phyloP scores from a whole-genome alignment of 2,888 invertebrate species.

The Agriopis marginaria region DNA sequence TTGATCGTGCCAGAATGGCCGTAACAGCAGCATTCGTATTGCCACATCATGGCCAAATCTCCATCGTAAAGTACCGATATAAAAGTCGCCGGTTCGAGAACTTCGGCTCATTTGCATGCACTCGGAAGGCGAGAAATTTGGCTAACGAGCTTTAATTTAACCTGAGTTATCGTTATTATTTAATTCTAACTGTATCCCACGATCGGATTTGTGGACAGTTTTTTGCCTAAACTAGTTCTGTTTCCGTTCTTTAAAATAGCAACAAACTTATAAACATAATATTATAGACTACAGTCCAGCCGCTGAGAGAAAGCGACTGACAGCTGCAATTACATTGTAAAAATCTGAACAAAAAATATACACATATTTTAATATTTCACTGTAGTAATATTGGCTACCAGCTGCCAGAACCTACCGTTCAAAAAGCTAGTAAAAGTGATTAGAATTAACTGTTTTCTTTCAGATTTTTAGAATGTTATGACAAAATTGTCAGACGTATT shows the following conservation, averaged over 20 bases:
- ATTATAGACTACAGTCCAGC: too few species aligned
- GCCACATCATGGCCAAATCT: constrained; percentile 20
- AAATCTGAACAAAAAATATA: too few species aligned
- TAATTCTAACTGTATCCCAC: constrained; percentile 24
- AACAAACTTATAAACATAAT: too few species aligned
- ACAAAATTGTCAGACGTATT: too few species aligned
- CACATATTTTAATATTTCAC: too few species aligned
- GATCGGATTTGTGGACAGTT: background rate
- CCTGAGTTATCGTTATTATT: constrained; percentile 32
- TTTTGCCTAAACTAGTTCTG: background rate
- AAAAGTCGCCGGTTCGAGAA: constrained; percentile 28
- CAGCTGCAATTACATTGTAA: too few species aligned
- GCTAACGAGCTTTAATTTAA: constrained; percentile 52
- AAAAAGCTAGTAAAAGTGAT: too few species aligned
- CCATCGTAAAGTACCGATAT: constrained; percentile 41
- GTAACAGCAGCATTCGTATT: constrained; percentile 8
- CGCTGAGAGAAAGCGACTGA: too few species aligned
- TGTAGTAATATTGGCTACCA: too few species aligned
- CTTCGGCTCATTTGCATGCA: constrained; percentile 45
- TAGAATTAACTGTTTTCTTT: too few species aligned
- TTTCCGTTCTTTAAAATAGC: background rate
- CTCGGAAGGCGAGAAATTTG: constrained; percentile 40
- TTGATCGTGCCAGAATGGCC: constrained; percentile 35
- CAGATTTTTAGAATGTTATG: too few species aligned
- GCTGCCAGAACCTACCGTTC: too few species aligned